Conservation (phyloP, 1,140 invertebrate genomes). For the Hycleus phaleratus region DNA sequence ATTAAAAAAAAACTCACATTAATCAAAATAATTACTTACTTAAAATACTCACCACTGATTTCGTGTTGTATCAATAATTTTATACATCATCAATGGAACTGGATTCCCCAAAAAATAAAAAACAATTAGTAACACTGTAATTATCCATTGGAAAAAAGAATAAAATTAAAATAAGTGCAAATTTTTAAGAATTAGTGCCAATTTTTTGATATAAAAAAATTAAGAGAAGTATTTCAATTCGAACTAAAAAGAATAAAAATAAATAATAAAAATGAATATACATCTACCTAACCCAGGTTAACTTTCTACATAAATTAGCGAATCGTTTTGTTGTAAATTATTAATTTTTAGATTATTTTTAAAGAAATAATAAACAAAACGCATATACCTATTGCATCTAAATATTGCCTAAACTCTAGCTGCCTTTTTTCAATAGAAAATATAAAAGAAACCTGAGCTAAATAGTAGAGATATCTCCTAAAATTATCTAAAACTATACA, state of each 20-base stretch:
- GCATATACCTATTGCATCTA: constrained; percentile 4
- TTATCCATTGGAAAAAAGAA: too few relatives aligned
- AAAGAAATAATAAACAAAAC: background rate
- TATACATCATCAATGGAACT: too few relatives aligned
- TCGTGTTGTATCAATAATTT: too few relatives aligned
- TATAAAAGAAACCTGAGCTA: constrained; percentile 32
- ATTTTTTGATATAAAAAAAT: too few relatives aligned
- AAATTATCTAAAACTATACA: constrained; percentile 29
- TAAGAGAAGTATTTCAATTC: too few relatives aligned
- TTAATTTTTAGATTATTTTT: background rate
- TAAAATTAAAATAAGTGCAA: too few relatives aligned
- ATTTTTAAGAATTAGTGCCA: too few relatives aligned
- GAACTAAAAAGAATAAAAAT: background rate
- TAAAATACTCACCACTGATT: too few relatives aligned
- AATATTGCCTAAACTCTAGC: background rate
- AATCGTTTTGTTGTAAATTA: background rate
- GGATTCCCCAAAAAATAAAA: too few relatives aligned
- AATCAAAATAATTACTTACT: too few relatives aligned
- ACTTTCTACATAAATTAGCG: constrained; percentile 9
- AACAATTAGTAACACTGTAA: too few relatives aligned
- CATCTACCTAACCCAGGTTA: constrained; percentile 35
- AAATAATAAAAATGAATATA: background rate
- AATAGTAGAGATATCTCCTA: constrained; percentile 24
- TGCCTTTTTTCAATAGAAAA: background rate
- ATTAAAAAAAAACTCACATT: too few relatives aligned